Base-by-base conservation (phyloP, 2,113 vertebrate species). In the Apistogramma diplotaenia region DNA sequence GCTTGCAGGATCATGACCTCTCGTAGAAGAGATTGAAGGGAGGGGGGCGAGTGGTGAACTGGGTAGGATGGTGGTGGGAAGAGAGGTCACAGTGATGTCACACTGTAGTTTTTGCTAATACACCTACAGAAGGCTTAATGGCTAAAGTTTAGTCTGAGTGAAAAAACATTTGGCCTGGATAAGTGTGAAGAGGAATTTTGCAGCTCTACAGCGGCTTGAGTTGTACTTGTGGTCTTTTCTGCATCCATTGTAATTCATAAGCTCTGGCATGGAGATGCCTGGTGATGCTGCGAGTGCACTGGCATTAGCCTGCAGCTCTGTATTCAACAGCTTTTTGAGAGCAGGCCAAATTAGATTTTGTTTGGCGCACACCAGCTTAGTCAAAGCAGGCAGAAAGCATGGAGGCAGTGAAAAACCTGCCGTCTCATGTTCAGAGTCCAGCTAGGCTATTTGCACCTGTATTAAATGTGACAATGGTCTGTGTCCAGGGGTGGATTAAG, bases 1-100 rank as follows among this genome's bases (percentile, higher is more conserved):
- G 57, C 46, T 59, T 0, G 16, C 1, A 2, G 85, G 88, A 85
- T 89, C 31, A 19, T 18, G 79, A 93, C 92, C 89, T 84, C 84
- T 89, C 75, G 79, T 84, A 75, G 76, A 82, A 10, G 23, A 35
- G 51, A 70, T 3, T 74, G n/a, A 25, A 49, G 21, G 13, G 65
- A 33, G 4, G n/a, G 18, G 35, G n/a, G 2, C 0, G 15, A 31
- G 4, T 43, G 12, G 27, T 11, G 35, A 10, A 12, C 40, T 43
- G 37, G 37, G 37, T 3, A 37, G 10, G 8, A 4, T 27, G 37
- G 37, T 18, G 61, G 25, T 0, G 37, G 15, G 46, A 2, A 3
- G 10, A 8, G 37, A 0, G 61, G 18, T 43, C 25, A 46, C 37
- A 6, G 57, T 7, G 58, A 18, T 29, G 6, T 71, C 61, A 56